Evolutionary conservation across 2,797 vertebrate genomes (phyloP).

Genomic region (Smutsia temminckii): DNA sequence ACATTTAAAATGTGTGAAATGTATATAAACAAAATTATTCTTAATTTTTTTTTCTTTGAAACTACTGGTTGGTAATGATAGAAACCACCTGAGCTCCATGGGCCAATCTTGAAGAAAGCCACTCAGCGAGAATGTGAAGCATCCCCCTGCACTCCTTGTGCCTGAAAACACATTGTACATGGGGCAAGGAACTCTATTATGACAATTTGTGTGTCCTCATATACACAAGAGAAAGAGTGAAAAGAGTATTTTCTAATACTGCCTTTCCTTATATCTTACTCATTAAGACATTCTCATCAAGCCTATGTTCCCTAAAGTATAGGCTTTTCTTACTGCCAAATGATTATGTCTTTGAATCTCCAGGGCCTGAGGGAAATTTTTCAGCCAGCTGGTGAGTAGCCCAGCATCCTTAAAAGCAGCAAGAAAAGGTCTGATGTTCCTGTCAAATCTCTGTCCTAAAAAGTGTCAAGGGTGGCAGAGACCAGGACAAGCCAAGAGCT

Average conservation of each 20-base stretch:
- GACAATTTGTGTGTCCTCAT: background rate
- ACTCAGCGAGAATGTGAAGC: background rate
- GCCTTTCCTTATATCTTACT: background rate
- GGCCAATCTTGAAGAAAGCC: background rate
- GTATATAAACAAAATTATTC: background rate
- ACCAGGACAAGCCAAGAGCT: background rate
- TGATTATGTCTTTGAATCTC: background rate
- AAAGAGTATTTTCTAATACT: background rate
- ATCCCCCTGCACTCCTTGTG: background rate
- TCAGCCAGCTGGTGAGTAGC: background rate
- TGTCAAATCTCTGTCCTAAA: background rate
- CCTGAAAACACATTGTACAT: background rate
- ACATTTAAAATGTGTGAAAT: background rate
- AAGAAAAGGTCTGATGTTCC: background rate
- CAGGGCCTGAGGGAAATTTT: background rate
- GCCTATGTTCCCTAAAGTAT: background rate
- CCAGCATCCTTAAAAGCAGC: background rate
- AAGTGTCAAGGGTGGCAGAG: background rate
- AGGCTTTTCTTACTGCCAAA: background rate
- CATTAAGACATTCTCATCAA: background rate
- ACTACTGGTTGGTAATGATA: background rate
- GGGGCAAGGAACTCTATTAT: background rate
- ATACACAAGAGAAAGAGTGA: background rate
- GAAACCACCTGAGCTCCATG: background rate
- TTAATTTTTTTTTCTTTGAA: background rate